Evolutionary conservation across 2,113 vertebrate species (phyloP).

Genomic region (Corynorhinus townsendii): DNA sequence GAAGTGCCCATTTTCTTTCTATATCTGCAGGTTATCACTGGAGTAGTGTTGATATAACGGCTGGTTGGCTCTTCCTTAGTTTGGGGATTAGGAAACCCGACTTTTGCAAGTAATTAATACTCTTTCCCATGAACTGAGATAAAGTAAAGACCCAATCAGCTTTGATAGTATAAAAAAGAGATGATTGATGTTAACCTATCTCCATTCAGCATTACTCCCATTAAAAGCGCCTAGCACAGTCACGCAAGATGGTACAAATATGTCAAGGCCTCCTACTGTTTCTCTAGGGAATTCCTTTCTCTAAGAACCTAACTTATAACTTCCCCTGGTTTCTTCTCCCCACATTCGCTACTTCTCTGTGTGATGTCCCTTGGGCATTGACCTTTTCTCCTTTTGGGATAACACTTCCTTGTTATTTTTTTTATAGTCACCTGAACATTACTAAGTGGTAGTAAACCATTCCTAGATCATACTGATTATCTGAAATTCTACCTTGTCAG

Average conservation of each 20-base stretch:
- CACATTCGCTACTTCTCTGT: background rate
- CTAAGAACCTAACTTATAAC: background rate
- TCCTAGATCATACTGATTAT: background rate
- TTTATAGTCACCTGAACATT: background rate
- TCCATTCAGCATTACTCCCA: background rate
- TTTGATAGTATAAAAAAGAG: background rate
- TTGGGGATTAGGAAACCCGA: background rate
- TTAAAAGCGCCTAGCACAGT: background rate
- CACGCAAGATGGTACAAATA: background rate
- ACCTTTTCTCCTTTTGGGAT: background rate
- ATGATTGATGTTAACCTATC: background rate
- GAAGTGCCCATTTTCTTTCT: background rate
- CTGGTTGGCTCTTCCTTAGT: background rate
- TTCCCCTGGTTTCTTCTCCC: background rate
- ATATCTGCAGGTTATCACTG: background rate
- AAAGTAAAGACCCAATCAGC: background rate
- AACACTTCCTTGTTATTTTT: background rate
- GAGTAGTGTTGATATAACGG: background rate
- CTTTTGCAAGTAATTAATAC: background rate
- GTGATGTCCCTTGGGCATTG: background rate
- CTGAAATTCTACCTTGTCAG: background rate
- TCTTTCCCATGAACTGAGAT: background rate
- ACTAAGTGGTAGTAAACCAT: background rate
- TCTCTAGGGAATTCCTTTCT: background rate
- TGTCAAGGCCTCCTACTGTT: background rate